Conservation (phyloP, 2,113 vertebrate species). For the Xiphorhynchus elegans region DNA sequence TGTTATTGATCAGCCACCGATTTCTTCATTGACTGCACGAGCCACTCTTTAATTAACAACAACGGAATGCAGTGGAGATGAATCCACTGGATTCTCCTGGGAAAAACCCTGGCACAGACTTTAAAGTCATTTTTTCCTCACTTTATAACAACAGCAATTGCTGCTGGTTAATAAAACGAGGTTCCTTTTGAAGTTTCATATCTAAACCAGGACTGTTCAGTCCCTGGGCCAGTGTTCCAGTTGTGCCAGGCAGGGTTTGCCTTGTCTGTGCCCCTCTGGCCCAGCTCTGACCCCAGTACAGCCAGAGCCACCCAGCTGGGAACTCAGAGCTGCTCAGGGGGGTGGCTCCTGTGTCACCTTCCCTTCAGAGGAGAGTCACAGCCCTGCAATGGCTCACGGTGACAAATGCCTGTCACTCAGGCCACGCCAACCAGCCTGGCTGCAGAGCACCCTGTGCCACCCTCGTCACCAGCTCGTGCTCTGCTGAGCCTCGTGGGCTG, state of each 20-base stretch:
- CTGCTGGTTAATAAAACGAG: background rate
- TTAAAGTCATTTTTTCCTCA: background rate
- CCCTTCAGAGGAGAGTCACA: background rate
- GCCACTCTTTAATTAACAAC: background rate
- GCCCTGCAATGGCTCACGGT: background rate
- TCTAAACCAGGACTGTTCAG: fast-evolving
- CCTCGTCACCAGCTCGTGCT: background rate
- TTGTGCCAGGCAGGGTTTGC: fast-evolving
- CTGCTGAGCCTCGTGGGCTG: background rate
- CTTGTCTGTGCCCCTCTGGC: background rate
- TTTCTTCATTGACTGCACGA: background rate
- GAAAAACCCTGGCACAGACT: fast-evolving
- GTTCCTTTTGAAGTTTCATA: background rate
- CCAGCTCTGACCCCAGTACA: background rate
- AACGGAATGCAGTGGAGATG: background rate
- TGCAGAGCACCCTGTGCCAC: background rate
- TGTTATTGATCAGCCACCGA: background rate
- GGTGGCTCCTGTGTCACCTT: background rate
- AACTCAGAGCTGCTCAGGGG: background rate
- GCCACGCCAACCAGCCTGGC: background rate
- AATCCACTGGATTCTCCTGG: background rate
- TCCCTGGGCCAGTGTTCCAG: background rate
- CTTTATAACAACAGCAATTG: background rate
- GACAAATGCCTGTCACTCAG: background rate
- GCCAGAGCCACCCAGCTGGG: background rate